Conservation (phyloP, 1,140 invertebrate genomes). For the Drosophila varians region DNA sequence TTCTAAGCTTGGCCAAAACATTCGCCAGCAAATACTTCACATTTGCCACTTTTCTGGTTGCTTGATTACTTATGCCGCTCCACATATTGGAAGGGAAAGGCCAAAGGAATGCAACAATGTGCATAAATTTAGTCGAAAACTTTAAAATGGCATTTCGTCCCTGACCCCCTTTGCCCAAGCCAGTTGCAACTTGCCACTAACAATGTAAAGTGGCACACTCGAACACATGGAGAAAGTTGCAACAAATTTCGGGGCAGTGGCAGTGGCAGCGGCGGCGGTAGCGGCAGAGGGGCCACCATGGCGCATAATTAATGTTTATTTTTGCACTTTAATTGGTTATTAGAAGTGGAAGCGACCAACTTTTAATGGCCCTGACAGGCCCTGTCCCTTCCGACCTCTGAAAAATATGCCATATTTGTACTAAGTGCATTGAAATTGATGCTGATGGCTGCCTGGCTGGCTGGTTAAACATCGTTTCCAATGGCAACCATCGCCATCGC, state of each 20-base stretch:
- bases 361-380: conserved; percentile 61
- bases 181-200: conserved; percentile 26
- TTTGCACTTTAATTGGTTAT: conserved; percentile 78
- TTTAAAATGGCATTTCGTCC: conserved; percentile 25
- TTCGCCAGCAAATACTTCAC: conserved; percentile 54
- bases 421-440: conserved; percentile 45
- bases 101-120: conserved; percentile 53
- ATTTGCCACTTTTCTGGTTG: conserved; percentile 51
- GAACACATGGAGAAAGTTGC: conserved; percentile 22
- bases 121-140: conserved; percentile 52
- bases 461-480: conserved; percentile 13
- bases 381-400: background rate
- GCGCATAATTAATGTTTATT: conserved; percentile 76
- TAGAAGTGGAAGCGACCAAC: conserved; percentile 51
- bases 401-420: conserved; percentile 17
- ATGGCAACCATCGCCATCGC: conserved; percentile 20
- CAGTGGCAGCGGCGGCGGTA: too few species aligned
- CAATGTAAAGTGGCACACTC: conserved; percentile 14
- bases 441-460: conserved; percentile 11
- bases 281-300: background rate
- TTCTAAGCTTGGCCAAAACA: conserved; percentile 34
- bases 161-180: background rate
- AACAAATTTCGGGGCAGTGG: conserved; percentile 19
- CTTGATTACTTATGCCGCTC: conserved; percentile 71
- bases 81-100: conserved; percentile 4